These are phyloP conservation scores for Gnatocerus cornutus DNA, from an alignment of 2,888 invertebrate species.

Conservation along the genomic window DNA sequence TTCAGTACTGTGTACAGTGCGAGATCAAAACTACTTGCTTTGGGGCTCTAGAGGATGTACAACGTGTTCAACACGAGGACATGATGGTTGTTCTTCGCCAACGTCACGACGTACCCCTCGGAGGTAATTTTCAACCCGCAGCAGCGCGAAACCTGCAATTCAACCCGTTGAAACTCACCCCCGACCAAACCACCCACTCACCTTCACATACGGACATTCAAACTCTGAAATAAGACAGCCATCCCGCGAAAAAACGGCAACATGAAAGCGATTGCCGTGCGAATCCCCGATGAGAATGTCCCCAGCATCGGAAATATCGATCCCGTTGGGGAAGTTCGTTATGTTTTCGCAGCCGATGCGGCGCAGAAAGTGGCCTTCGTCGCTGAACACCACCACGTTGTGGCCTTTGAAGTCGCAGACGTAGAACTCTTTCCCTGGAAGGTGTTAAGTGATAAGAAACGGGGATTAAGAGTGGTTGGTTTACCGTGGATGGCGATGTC, in stretches of 20 bases:
- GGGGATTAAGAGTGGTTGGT: too few relatives aligned
- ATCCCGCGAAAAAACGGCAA: slow-evolving; percentile 94
- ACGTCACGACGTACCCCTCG: slow-evolving; percentile 95
- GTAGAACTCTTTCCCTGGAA: slow-evolving; percentile 90
- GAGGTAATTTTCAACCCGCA: slow-evolving; percentile 98
- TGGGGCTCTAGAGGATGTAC: slow-evolving; percentile 87
- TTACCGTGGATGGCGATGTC: slow-evolving; percentile 96
- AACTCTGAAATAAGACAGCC: slow-evolving; percentile 92
- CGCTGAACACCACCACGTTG: slow-evolving; percentile 96
- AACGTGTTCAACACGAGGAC: slow-evolving; percentile 96
- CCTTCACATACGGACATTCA: slow-evolving; percentile 98
- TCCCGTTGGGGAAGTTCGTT: slow-evolving; percentile 98
- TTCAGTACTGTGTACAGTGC: slow-evolving; percentile 70
- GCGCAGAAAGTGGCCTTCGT: slow-evolving; percentile 92
- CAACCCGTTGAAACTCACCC: too few relatives aligned
- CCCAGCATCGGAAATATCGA: slow-evolving; percentile 97
- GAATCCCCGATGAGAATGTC: slow-evolving; percentile 98
- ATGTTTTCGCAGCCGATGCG: slow-evolving; percentile 96
- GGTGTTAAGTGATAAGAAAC: slow-evolving; percentile 7
- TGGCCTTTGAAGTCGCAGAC: slow-evolving; percentile 99
- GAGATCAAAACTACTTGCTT: slow-evolving; percentile 71
- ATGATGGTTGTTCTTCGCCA: slow-evolving; percentile 99
- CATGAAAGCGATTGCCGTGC: slow-evolving; percentile 98
- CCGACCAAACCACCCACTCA: too few relatives aligned
- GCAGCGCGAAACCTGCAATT: slow-evolving; percentile 95